Evolutionary conservation across 2,113 vertebrate species (phyloP), one percentile per base, ranked within the genome.

Genomic region (Chitala chitala): DNA sequence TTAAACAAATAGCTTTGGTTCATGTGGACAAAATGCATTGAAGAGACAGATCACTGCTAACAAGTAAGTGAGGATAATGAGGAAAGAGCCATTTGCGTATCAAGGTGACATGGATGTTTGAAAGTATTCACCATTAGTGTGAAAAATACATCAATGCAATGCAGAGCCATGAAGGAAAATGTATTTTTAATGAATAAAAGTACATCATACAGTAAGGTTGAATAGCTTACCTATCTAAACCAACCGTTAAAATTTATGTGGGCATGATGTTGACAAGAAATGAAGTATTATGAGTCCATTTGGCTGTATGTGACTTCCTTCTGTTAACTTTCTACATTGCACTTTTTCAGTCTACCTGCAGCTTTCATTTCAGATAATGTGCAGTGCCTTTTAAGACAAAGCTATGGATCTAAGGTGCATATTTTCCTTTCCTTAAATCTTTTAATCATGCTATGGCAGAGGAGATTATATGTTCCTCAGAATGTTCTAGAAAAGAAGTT

Each of bases 201-300:
- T 46, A n/a, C 20, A 24, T 26, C n/a, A 42, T 22, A 40, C 31
- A 50, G 8, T 12, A 71, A 38, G 36, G 50, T 29, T 12, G n/a
- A 29, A 22, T 31, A 69, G 26, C 31, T 38, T 69, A 65, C 12
- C 36, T 46, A 15, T 66, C 22, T 44, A 17, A 63, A 66, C 36
- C 13, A 20, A 33, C 38, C 38, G 31, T 63, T 20, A 38, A 38
- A 17, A 22, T 10, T 38, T 63, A 5, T 20, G 29, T 38, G 17
- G n/a, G 40, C 40, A 44, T 36, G 29, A 66, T 44, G 40, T 46
- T 66, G 17, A 66, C 64, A 66, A 40, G n/a, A 66, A 66, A 63
- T 48, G 5, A 48, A 48, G 46, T 8, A 7, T 48, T 48, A 48
- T 48, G 46, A 7, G n/a, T n/a, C n/a, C n/a, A n/a, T n/a, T n/a